phyloP scores from a whole-genome alignment of 2,113 vertebrate species.

The Arvicanthis niloticus region DNA sequence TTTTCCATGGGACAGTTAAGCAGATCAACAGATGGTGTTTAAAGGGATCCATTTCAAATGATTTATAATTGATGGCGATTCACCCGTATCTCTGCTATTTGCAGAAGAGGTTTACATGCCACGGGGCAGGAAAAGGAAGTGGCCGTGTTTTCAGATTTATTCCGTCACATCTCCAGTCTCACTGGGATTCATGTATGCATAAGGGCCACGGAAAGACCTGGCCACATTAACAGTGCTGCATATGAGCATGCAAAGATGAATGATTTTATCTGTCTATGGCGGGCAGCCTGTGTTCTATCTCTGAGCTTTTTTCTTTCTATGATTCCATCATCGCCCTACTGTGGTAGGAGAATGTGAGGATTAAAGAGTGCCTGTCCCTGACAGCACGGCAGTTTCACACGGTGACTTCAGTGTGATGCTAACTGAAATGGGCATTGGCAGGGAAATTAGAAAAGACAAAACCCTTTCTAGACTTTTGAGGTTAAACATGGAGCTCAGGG shows the following conservation, averaged over 20 bases:
- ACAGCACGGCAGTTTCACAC: neutral
- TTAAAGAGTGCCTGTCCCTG: neutral
- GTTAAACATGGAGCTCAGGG: neutral
- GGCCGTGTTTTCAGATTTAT: conserved; percentile 43
- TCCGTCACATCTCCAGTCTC: neutral
- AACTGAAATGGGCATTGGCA: neutral
- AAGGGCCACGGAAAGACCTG: neutral
- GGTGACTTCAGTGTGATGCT: neutral
- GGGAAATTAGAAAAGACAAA: conserved; percentile 1
- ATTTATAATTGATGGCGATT: conserved; percentile 72
- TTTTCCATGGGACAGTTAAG: conserved; percentile 70
- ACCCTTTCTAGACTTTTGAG: neutral
- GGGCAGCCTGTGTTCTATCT: conserved; percentile 1
- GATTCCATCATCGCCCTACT: neutral
- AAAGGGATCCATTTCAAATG: conserved; percentile 72
- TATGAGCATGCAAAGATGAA: neutral
- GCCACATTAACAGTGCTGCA: neutral
- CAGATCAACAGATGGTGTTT: conserved; percentile 78
- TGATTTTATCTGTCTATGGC: neutral
- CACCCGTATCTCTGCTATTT: conserved; percentile 62
- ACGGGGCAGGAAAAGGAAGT: conserved; percentile 71
- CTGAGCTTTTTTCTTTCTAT: conserved; percentile 17
- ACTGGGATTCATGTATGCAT: neutral
- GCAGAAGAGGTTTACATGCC: conserved; percentile 58
- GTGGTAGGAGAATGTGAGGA: conserved; percentile 11